Evolutionary conservation across 2,113 vertebrate species (phyloP), one percentile per base, ranked within the genome.

Genomic region (Melospiza melodia): DNA sequence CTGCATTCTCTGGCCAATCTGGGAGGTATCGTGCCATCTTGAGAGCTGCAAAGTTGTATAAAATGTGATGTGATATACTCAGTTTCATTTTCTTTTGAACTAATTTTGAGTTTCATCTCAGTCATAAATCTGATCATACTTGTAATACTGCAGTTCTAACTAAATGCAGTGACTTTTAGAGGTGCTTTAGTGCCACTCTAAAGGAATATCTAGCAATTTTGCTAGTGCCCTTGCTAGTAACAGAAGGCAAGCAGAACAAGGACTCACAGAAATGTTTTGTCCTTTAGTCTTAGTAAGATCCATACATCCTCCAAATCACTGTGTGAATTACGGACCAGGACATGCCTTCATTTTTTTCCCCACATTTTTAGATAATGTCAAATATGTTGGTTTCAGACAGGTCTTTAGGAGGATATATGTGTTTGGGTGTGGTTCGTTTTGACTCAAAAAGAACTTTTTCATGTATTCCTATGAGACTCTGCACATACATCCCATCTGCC

Each of bases 231-330:
- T 51, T 75, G 12, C 13, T 72, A 18, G 2, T 27, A 31, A 41
- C 9, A 37, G 48, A 78, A 57, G 37, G 58, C 10, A 68, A 85
- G n/a, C 11, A 31, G 39, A 72, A 22, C 19, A 61, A 65, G 22
- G 21, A 63, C 48, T 39, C 27, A 55, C 18, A 57, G 39, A 35
- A 55, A 21, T 0, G 1, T 20, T 62, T 84, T 4, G 0, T 57
- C 6, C 19, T 73, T 90, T 41, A 1, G 62, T 87, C 31, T 79
- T 37, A 5, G 21, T 22, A 18, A 72, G 37, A 63, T 41, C 21
- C 9, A 12, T 27, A 3, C 19, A 20, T 54, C 18, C 14, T 66
- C 35, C 23, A 59, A 51, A 62, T 55, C 20, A 21, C 23, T 48
- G 25, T 76, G 33, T 30, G 44, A 71, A 74, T 5, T 13, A 46